These are phyloP conservation scores for Agonopterix subpropinquella DNA, from an alignment of 2,888 invertebrate genomes.

Conservation along the genomic window DNA sequence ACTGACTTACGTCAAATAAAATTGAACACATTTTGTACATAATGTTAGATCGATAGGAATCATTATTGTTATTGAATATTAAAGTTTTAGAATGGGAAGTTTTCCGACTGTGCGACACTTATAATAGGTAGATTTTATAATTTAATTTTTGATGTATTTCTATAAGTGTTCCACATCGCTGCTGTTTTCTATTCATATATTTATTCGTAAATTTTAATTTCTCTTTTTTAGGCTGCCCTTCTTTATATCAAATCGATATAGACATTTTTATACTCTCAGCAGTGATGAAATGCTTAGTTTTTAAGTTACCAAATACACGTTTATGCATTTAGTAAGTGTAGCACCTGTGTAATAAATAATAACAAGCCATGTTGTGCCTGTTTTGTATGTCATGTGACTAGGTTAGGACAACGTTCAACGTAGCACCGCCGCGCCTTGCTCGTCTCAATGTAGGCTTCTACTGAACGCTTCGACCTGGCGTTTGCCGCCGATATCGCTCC, in stretches of 20 bases:
- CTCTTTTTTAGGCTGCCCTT: too few species aligned
- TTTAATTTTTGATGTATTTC: slow-evolving; percentile 38
- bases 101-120: slow-evolving; percentile 40
- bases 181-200: slow-evolving; percentile 33
- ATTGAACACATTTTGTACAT: slow-evolving; percentile 49
- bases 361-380: slow-evolving; percentile 63
- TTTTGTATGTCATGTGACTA: slow-evolving; percentile 32
- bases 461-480: too few species aligned
- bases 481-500: too few species aligned
- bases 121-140: slow-evolving; percentile 6
- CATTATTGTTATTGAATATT: slow-evolving; percentile 61
- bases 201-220: slow-evolving; percentile 14
- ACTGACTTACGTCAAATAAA: neutral
- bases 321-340: slow-evolving; percentile 63
- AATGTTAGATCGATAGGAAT: slow-evolving; percentile 43
- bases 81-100: slow-evolving; percentile 61
- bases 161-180: slow-evolving; percentile 34
- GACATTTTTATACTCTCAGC: slow-evolving; percentile 38
- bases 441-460: slow-evolving; percentile 7
- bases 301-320: slow-evolving; percentile 53
- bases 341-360: slow-evolving; percentile 30
- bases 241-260: slow-evolving; percentile 2
- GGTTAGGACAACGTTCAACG: slow-evolving; percentile 27
- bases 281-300: slow-evolving; percentile 32
- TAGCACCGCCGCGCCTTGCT: slow-evolving; percentile 37